Evolutionary conservation across 2,888 invertebrate species (phyloP).

Genomic region (Ellobium chinense): DNA sequence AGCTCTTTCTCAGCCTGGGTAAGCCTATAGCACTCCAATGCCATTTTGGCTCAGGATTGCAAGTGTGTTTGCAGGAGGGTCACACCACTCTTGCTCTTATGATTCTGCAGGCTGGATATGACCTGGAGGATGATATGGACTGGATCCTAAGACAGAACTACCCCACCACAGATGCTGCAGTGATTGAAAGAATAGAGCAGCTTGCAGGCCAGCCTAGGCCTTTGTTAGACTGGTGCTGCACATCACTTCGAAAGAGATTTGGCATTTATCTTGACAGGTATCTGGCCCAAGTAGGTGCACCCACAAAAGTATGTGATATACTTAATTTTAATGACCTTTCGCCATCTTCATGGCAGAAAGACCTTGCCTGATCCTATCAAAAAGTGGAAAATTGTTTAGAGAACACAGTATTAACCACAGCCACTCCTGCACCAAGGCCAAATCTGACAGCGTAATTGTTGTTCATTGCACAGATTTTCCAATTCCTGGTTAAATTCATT

Average conservation of each 20-base stretch:
- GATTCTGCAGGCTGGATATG: conserved; percentile 46
- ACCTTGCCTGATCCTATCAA: no score
- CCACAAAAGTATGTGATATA: conserved; percentile 26
- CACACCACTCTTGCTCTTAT: conserved; percentile 38
- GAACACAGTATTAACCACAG: no score
- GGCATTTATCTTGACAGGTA: conserved; percentile 27
- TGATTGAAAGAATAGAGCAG: conserved; percentile 41
- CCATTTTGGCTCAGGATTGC: conserved; percentile 50
- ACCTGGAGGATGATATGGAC: conserved; percentile 48
- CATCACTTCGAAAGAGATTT: conserved; percentile 29
- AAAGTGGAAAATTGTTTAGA: no score
- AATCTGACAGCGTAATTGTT: no score
- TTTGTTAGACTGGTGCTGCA: conserved; percentile 41
- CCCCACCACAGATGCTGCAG: conserved; percentile 37
- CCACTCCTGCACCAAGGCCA: no score
- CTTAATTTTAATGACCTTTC: conserved; percentile 38
- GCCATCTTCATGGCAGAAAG: conserved; percentile 24
- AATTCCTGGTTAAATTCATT: no score
- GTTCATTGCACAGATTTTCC: no score
- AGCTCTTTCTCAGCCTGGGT: conserved; percentile 43
- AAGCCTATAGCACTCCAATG: conserved; percentile 47
- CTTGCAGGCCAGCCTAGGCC: conserved; percentile 33
- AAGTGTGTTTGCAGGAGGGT: conserved; percentile 46
- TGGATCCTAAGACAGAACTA: conserved; percentile 47
- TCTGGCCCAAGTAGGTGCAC: conserved; percentile 19